Base-by-base conservation (phyloP, 2,888 invertebrate genomes). In the Cataglyphis livida region DNA sequence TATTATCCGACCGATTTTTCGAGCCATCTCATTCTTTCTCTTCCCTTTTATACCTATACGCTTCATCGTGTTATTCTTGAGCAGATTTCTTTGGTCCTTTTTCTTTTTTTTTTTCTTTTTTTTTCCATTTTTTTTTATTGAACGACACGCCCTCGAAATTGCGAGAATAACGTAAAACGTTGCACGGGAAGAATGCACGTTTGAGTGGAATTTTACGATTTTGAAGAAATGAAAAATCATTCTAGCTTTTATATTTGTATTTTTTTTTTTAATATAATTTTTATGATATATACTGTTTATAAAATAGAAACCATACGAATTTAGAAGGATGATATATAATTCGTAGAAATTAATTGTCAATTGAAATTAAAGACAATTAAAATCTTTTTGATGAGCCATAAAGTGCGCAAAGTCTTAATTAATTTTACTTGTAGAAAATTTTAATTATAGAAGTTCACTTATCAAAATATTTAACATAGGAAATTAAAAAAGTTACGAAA, bases 401-500 rank as follows among this genome's bases (percentile, higher is more conserved):
- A 64, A 15, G 21, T 57, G 57, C 21, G 28, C 21, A 25, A 65
- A 12, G 21, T 59, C 71, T 57, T 57, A 70, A 57, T 78, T 15
- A 41, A 70, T 44, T 78, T 68, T 10, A 70, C 41, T 59, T 44
- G 28, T 6, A 4, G 59, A 59, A 18, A 71, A 71, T 79, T 71
- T 79, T 71, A 79, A 79, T 71, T 57, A 35, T 35, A 71, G 44
- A 70, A 21, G 6, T 44, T 71, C n/a, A 10, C 44, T 79, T 59
- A 25, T 32, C 71, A 44, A 79, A 79, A 79, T 79, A 79, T 79
- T 79, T 79, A 71, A 79, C 71, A 35, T 59, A 15, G 71, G 70
- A 71, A 71, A 71, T 79, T 79, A 59, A 59, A 71, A 79, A 79
- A 79, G 78, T 79, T 79, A 59, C 70, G 78, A 71, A 71, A 59